Percentiles rank a stretch among this genome's conserved stretches.
Evolutionary conservation across 1,140 invertebrate genomes (phyloP).

Genomic region (Ostrea denselamellosa): DNA sequence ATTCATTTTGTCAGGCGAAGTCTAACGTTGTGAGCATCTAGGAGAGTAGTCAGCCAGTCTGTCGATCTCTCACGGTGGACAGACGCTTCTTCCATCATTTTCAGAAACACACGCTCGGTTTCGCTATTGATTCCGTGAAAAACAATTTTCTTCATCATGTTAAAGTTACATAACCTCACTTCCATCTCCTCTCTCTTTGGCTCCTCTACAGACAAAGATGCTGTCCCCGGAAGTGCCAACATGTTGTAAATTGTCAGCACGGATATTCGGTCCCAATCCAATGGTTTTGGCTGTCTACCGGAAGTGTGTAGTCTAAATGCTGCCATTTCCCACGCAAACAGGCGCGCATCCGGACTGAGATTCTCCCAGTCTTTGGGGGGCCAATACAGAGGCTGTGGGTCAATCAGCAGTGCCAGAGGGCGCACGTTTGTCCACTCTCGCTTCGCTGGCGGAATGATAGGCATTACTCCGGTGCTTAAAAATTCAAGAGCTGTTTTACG

Average conservation of each 20-base stretch:
- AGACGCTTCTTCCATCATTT: slow-evolving; percentile 13
- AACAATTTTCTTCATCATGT: slow-evolving; percentile 36
- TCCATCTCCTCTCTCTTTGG: neutral
- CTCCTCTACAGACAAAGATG: neutral
- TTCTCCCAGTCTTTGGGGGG: slow-evolving; percentile 24
- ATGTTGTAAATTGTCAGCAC: slow-evolving; percentile 3
- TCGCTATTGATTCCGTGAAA: neutral
- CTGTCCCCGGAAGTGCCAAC: slow-evolving; percentile 6
- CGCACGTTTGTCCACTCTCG: slow-evolving; percentile 10
- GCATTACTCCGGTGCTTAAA: slow-evolving; percentile 25
- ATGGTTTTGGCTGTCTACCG: neutral
- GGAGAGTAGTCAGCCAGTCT: neutral
- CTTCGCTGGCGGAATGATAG: slow-evolving; percentile 9
- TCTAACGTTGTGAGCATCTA: neutral
- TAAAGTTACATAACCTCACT: neutral
- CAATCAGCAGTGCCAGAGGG: neutral
- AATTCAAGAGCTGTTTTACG: neutral
- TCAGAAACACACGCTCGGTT: neutral
- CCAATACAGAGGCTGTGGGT: slow-evolving; percentile 8
- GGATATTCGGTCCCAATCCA: neutral
- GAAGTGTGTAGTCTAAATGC: slow-evolving; percentile 23
- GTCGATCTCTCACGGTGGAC: neutral
- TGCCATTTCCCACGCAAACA: slow-evolving; percentile 24
- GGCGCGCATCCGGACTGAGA: slow-evolving; percentile 8
- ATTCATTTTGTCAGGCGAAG: neutral